Evolutionary conservation across 2,888 invertebrate species (phyloP), one percentile per base, ranked within the genome.

Genomic region (Steinernema hermaphroditum): DNA sequence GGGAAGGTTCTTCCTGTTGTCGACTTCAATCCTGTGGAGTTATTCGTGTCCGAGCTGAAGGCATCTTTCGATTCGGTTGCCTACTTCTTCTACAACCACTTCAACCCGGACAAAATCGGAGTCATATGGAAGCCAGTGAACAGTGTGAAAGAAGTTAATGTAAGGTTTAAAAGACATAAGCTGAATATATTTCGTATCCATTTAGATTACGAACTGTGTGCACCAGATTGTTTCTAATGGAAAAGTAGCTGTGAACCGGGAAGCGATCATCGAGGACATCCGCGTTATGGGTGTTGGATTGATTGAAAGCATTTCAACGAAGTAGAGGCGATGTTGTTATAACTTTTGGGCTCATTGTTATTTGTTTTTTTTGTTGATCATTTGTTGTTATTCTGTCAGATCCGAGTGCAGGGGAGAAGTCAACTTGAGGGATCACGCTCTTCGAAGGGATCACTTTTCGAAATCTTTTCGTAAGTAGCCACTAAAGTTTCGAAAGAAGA

Each of bases 1-100:
- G 27, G 44, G 9, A 4, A 87, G 69, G 88, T 88, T 78, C 88
- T 92, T 80, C 94, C 94, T 0, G 89, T 93, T 0, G 90, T 92
- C 0, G 92, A 91, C 78, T 93, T 92, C 85, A 90, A 94, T 88
- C 93, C 93, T 0, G 91, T 93, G 0, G 87, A 90, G 72, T 88
- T 87, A 32, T 93, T 92, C 84, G 88, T 96, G 57, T 88, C 90
- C 2, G 92, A 93, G 75, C 88, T 96, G 14, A 83, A 88, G 87
- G 85, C 74, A 34, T 79, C 83, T 2, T 89, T 87, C 82, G 86
- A 81, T 69, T 92, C 93, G 9, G 91, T 91, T 85, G 94, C 94
- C 0, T 86, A 93, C 71, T 95, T 96, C 87, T 95, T 96, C 88
- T 91, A 94, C 88, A 93, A 96, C 88, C 89, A 90, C 0, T 93